Evolutionary conservation across 2,113 vertebrate genomes (phyloP), one percentile per base, ranked within the genome.

Genomic region (Gymnocephalus cernua): DNA sequence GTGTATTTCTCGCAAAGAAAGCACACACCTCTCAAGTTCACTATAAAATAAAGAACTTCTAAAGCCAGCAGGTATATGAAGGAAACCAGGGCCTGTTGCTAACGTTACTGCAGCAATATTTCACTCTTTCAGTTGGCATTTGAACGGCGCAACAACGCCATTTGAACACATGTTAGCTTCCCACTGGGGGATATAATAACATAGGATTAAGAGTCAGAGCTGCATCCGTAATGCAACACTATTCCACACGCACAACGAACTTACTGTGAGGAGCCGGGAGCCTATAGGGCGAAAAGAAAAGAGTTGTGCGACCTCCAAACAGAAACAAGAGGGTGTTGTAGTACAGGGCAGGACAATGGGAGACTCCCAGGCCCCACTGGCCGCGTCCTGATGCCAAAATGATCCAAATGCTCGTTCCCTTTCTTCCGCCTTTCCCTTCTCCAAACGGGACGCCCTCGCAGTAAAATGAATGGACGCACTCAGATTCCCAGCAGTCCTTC

Each of bases 401-500:
- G 8, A 85, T 74, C 84, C 84, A 78, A 57, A 50, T 1, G 51
- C 58, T 68, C 66, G 35, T 4, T 53, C 9, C 15, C 41, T 58
- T 79, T 68, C 70, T 69, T 23, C 51, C 50, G 48, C 51, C 41
- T 67, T 64, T 27, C 8, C 35, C 53, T 62, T 53, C 41, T 57
- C 51, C 68, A 54, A 41, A 45, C 38, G 58, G 83, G 74, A 69
- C 84, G 67, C 76, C 53, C 79, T 83, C 71, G 2, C 47, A 2
- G 58, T n/a, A 77, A 41, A 88, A 94, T 91, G 92, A 91, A 94
- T 91, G 92, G 78, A 66, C 56, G 57, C 77, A 4, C 51, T 68
- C 64, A 73, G 35, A 75, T 63, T 32, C 64, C 64, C 80, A 69
- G 14, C 85, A 32, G 66, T 15, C 73, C 56, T 65, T 7, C 71